Conservation (phyloP, 1,140 invertebrate species). For the Drosophila pruinosa region DNA sequence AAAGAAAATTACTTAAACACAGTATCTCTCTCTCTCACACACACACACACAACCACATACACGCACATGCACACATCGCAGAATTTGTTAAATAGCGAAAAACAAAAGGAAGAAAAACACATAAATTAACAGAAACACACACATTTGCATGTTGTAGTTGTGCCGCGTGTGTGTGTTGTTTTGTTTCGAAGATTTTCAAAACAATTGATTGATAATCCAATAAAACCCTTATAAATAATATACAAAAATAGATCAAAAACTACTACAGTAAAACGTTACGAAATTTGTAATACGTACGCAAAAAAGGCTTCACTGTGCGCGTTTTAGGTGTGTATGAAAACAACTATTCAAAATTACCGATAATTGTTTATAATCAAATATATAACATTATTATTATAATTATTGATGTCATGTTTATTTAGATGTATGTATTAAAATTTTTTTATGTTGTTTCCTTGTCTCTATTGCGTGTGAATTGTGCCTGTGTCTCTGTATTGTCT, state of each 20-base stretch:
- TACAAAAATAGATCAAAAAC: slow-evolving; percentile 36
- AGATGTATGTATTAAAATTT: slow-evolving; percentile 5
- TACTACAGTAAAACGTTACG: slow-evolving; percentile 37
- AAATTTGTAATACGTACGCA: slow-evolving; percentile 36
- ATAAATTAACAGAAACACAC: slow-evolving; percentile 8
- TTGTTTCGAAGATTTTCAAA: slow-evolving; percentile 23
- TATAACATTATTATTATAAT: slow-evolving; percentile 9
- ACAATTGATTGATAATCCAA: slow-evolving; percentile 42
- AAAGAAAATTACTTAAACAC: slow-evolving; percentile 41
- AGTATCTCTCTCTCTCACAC: not conserved
- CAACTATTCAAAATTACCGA: slow-evolving; percentile 39
- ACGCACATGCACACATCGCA: not conserved
- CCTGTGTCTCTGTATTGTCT: slow-evolving; percentile 21
- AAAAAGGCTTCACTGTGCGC: slow-evolving; percentile 67
- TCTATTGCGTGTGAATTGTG: slow-evolving; percentile 17
- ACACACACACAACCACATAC: slow-evolving; percentile 41
- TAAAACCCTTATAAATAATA: slow-evolving; percentile 46
- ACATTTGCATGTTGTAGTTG: slow-evolving; percentile 5
- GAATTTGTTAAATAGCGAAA: slow-evolving; percentile 1
- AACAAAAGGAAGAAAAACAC: not conserved
- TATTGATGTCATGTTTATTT: slow-evolving; percentile 48
- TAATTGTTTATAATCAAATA: slow-evolving; percentile 30
- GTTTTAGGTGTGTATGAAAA: slow-evolving; percentile 75
- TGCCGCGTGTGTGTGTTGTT: slow-evolving; percentile 9
- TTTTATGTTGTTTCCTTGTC: slow-evolving; percentile 10